These are phyloP conservation scores for Conchocele bisecta DNA, from an alignment of 2,888 invertebrate genomes.

Conservation along the genomic window DNA sequence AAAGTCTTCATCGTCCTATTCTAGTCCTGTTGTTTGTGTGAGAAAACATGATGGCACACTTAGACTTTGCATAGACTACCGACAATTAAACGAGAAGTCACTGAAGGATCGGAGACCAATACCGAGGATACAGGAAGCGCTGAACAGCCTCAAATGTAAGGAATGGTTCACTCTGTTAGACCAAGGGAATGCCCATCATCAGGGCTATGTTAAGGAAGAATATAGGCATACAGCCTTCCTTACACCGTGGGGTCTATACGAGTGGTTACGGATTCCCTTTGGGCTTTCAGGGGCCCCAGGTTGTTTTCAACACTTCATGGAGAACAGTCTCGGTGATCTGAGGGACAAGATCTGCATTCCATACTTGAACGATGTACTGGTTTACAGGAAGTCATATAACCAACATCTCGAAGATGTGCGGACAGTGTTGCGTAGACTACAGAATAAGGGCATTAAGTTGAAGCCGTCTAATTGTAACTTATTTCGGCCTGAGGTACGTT, in stretches of 20 bases:
- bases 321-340: slow-evolving; percentile 27
- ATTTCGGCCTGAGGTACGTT: slow-evolving; percentile 37
- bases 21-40: slow-evolving; percentile 51
- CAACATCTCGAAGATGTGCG: slow-evolving; percentile 46
- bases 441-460: slow-evolving; percentile 37
- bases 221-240: slow-evolving; percentile 46
- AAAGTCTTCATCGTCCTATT: slow-evolving; percentile 34
- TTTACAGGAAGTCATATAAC: slow-evolving; percentile 44
- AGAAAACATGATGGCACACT: slow-evolving; percentile 46
- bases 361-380: slow-evolving; percentile 52
- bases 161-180: slow-evolving; percentile 48
- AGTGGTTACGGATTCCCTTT: no score
- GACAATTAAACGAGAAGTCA: slow-evolving; percentile 46
- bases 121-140: slow-evolving; percentile 51
- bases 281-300: slow-evolving; percentile 45
- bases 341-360: slow-evolving; percentile 42
- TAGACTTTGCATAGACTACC: slow-evolving; percentile 52
- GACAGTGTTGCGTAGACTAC: slow-evolving; percentile 40
- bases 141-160: slow-evolving; percentile 41
- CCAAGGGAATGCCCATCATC: slow-evolving; percentile 55
- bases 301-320: slow-evolving; percentile 40
- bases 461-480: slow-evolving; percentile 48
- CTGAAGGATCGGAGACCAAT: slow-evolving; percentile 31
- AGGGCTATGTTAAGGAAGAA: slow-evolving; percentile 44
- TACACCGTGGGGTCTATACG: slow-evolving; percentile 49